phyloP scores from a whole-genome alignment of 2,888 invertebrate species.

The Platerodrilus igneus region DNA sequence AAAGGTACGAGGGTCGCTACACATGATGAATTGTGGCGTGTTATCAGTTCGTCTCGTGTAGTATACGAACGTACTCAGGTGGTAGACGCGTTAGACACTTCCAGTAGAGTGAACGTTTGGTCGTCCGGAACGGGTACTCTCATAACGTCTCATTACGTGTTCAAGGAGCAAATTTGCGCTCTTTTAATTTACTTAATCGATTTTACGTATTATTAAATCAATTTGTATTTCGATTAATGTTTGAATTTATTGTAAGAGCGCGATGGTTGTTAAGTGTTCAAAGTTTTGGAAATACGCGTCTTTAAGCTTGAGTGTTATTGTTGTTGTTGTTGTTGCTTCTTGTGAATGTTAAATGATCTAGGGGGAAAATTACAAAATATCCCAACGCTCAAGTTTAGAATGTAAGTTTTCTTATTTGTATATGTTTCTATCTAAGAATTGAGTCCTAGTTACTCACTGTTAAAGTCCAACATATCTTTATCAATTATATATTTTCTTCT shows the following conservation, averaged over 20 bases:
- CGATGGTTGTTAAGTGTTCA: no score
- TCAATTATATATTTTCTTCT: no score
- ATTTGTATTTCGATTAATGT: constrained; percentile 13
- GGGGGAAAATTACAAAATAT: no score
- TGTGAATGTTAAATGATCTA: no score
- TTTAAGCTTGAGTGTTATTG: no score
- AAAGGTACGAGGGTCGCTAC: constrained; percentile 39
- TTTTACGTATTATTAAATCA: constrained; percentile 22
- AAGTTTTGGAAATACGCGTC: no score
- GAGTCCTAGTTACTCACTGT: no score
- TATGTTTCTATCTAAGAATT: no score
- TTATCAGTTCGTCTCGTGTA: constrained; percentile 38
- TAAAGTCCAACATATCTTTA: no score
- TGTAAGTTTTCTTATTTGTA: no score
- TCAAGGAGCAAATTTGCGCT: constrained; percentile 25
- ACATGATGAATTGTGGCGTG: constrained; percentile 39
- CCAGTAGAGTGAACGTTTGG: constrained; percentile 31
- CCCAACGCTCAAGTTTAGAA: no score
- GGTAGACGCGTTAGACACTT: constrained; percentile 27
- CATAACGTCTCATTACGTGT: constrained; percentile 30
- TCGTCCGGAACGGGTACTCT: constrained; percentile 30
- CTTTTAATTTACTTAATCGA: constrained; percentile 30
- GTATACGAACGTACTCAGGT: constrained; percentile 29
- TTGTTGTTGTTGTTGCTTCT: no score
- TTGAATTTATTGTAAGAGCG: constrained; percentile 3